Base-by-base conservation (phyloP, 2,888 invertebrate genomes). In the Microplitis manilae region DNA sequence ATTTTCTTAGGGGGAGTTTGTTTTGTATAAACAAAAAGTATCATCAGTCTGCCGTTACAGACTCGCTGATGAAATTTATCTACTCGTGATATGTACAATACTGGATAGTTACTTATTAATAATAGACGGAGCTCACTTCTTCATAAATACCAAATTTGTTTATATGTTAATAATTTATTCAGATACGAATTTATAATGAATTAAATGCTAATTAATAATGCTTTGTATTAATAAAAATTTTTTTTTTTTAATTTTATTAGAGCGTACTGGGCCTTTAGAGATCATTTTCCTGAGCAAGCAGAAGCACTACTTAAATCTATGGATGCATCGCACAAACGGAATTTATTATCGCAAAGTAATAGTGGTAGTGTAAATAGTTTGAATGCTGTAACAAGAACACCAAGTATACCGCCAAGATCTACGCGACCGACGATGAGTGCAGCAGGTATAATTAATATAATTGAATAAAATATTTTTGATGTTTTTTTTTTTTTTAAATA, bases 251-350 rank as follows among this genome's bases (percentile, higher is more conserved):
- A 15, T 13, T 41, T 7, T 13, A 39, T 77, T 88, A 96, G 97
- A 87, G 96, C 97, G n/a, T 98, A 94, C 90, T 95, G 95, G 93
- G 94, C 95, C 15, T 98, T 97, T 91, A 94, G 95, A 74, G 94
- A 95, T 1, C 96, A 97, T 87, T 98, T 98, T 91, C 96, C 97
- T 0, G 96, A 95, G 1, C 95, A 96, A 84, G 98, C 98, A 0
- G 98, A 98, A 80, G 92, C 93, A 39, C 91, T 99, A 81, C 93
- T 98, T 84, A 93, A 94, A 75, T 94, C 95, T 0, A 92, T 99
- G 71, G 99, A 99, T 87, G 92, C 94, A 1, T 93, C 92, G 71
- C 94, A 95, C 87, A 93, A 94, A 88, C 92, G 94, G 81, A 92
- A 93, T 78, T 88, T 96, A 50, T 92, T 93, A 84, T 93, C 94